Evolutionary conservation across 1,140 invertebrate species (phyloP).

Genomic region (Campoletis sonorensis): DNA sequence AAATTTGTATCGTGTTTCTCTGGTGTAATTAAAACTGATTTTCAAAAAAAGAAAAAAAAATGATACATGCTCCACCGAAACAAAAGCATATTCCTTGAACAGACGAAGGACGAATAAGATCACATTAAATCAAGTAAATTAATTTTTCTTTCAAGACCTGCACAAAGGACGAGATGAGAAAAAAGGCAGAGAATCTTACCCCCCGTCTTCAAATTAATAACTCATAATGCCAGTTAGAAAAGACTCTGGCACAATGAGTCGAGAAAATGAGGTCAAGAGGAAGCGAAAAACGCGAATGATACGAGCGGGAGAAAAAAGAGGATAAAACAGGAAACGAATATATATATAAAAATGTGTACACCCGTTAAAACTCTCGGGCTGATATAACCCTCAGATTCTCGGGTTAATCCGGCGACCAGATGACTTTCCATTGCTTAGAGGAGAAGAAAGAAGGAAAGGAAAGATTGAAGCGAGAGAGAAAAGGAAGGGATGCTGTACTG

Average conservation of each 20-base stretch:
- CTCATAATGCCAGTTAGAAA: background rate
- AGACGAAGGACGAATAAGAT: background rate
- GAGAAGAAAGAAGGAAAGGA: conserved; percentile 12
- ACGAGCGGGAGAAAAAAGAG: background rate
- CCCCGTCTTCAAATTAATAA: background rate
- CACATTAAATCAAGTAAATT: background rate
- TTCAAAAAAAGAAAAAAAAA: too few species aligned
- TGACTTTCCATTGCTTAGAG: conserved; percentile 56
- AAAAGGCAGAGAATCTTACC: background rate
- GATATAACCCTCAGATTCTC: conserved; percentile 54
- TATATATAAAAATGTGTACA: conserved; percentile 34
- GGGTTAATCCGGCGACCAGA: conserved; percentile 58
- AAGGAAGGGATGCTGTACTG: background rate
- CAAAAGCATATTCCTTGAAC: too few species aligned
- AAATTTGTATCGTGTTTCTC: too few species aligned
- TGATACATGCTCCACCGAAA: too few species aligned
- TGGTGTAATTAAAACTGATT: too few species aligned
- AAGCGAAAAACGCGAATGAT: background rate
- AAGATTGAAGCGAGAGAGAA: background rate
- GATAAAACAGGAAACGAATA: background rate
- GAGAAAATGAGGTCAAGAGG: background rate
- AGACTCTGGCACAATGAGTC: background rate
- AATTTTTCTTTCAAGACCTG: background rate
- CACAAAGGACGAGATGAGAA: background rate
- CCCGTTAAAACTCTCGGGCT: conserved; percentile 50